phyloP scores from a whole-genome alignment of 2,797 vertebrate species.

The Ispidina picta region DNA sequence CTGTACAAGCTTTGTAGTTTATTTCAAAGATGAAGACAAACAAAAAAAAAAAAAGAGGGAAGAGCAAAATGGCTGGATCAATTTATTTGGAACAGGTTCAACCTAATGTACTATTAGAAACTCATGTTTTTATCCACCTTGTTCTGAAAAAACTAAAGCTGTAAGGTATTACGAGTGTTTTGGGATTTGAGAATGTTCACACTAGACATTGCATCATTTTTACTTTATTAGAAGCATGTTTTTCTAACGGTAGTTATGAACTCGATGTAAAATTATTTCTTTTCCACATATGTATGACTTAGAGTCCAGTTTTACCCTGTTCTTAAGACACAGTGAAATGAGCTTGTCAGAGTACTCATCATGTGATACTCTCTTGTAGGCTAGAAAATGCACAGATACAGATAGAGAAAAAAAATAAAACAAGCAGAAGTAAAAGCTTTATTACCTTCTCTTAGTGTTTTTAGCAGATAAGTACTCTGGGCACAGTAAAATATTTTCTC shows the following conservation, averaged over 20 bases:
- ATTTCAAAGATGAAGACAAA: constrained; percentile 43
- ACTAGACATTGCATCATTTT: not conserved
- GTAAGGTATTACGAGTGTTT: not conserved
- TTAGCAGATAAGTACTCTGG: not conserved
- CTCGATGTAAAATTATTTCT: not conserved
- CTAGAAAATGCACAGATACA: not conserved
- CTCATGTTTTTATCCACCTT: not conserved
- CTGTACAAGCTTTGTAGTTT: constrained; percentile 48
- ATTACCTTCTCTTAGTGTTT: not conserved
- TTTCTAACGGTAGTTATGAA: not conserved
- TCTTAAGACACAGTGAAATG: not conserved
- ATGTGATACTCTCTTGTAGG: not conserved
- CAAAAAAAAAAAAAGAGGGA: not conserved
- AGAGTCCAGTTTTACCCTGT: not conserved
- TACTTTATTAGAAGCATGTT: not conserved
- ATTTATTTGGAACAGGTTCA: constrained; percentile 45
- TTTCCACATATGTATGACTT: not conserved
- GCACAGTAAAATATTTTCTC: not conserved
- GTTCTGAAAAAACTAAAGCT: not conserved
- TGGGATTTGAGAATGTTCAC: not conserved
- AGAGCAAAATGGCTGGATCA: constrained; percentile 21
- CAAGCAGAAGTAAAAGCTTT: not conserved
- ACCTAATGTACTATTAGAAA: not conserved
- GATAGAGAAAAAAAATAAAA: not conserved
- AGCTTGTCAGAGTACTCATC: not conserved